Conservation (phyloP, 2,113 vertebrate species). For the sheep (Ovis aries) region DNA sequence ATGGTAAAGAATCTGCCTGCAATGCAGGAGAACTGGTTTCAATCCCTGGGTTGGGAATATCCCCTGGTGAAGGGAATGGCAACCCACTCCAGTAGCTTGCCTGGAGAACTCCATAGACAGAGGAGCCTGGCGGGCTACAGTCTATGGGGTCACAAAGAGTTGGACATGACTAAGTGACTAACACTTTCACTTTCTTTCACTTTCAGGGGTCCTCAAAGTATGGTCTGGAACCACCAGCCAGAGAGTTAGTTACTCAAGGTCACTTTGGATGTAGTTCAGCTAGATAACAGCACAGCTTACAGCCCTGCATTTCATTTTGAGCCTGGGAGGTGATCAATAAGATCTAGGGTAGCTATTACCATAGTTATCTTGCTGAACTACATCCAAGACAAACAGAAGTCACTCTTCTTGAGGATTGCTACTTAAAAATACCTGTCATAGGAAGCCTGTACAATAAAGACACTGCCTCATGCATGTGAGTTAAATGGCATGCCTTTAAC, state of each 20-base stretch:
- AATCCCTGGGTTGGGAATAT: neutral
- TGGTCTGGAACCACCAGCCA: neutral
- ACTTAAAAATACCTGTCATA: slow-evolving; percentile 24
- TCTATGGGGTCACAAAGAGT: neutral
- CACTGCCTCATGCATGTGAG: neutral
- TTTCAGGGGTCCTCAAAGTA: neutral
- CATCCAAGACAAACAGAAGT: slow-evolving; percentile 25
- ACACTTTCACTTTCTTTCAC: neutral
- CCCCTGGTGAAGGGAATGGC: neutral
- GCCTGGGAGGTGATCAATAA: neutral
- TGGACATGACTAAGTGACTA: neutral
- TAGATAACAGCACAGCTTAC: neutral
- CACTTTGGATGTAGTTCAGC: neutral
- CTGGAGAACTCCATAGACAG: neutral
- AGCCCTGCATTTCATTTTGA: neutral
- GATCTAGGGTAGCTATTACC: neutral
- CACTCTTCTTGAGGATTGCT: neutral
- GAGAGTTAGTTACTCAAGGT: neutral
- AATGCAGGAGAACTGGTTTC: neutral
- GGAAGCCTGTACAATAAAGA: neutral
- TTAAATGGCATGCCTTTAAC: slow-evolving; percentile 42
- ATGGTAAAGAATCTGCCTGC: neutral
- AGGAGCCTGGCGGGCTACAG: neutral
- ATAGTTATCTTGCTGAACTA: neutral
- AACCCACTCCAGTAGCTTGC: too few relatives aligned